A percentile compares a stretch with the other conserved stretches of the same genome.
Conservation (phyloP, 2,888 invertebrate species). For the Sarcophaga subvicina region DNA sequence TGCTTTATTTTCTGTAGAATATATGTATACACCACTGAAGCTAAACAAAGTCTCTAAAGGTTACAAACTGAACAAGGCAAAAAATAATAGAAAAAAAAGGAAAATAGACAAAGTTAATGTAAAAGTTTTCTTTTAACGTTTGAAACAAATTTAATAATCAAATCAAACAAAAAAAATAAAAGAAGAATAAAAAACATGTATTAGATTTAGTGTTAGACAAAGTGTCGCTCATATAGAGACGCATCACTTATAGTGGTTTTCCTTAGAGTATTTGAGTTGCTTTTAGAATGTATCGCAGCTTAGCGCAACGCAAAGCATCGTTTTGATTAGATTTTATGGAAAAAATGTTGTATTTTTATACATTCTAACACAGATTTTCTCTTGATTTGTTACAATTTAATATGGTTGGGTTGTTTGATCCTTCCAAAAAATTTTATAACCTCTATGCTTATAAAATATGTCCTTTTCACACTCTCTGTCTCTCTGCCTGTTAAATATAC, state of each 20-base stretch:
- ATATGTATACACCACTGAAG: not conserved
- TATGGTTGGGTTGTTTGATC: not conserved
- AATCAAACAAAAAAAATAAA: no score
- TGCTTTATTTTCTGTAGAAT: not conserved
- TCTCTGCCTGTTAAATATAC: conserved; percentile 8
- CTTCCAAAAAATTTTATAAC: no score
- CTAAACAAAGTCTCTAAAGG: conserved; percentile 41
- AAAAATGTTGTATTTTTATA: conserved; percentile 6
- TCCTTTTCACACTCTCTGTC: no score
- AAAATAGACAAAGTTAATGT: conserved; percentile 31
- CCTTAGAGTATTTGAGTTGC: conserved; percentile 38
- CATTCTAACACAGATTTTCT: conserved; percentile 46
- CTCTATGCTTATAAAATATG: no score
- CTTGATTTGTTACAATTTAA: conserved; percentile 59
- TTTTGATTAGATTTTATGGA: conserved; percentile 56
- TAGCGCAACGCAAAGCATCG: no score
- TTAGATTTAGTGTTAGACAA: no score
- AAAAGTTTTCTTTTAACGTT: conserved; percentile 5
- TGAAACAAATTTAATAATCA: conserved; percentile 22
- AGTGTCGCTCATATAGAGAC: conserved; percentile 2
- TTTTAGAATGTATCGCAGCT: not conserved
- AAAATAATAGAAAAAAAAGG: not conserved
- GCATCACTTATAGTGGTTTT: not conserved
- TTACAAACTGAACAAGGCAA: not conserved
- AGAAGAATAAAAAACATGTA: no score